These are phyloP conservation scores for Syndactyla subalaris DNA, from an alignment of 2,797 vertebrate genomes.

Conservation along the genomic window DNA sequence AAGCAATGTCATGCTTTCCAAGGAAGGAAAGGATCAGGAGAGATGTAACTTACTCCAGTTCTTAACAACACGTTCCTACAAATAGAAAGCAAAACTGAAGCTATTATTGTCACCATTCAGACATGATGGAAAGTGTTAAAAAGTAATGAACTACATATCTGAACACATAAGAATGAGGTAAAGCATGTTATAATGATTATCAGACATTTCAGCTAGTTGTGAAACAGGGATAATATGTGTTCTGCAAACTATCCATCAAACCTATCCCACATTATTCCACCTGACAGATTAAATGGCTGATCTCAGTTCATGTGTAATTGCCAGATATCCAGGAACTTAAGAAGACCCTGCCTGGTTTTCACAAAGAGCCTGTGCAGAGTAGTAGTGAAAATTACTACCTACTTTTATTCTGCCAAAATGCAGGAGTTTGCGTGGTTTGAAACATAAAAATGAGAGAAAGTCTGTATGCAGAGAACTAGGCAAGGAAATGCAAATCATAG, in stretches of 20 bases:
- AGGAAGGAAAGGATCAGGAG: neutral
- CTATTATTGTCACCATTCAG: neutral
- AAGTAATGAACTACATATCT: conserved; percentile 4
- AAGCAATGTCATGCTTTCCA: neutral
- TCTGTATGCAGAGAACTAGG: neutral
- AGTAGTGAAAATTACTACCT: neutral
- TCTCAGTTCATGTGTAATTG: neutral
- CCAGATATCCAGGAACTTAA: neutral
- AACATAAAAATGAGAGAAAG: neutral
- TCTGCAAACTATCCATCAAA: conserved; percentile 22
- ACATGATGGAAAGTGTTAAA: neutral
- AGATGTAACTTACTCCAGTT: neutral
- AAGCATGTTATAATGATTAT: neutral
- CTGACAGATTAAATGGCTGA: neutral
- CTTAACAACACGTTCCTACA: neutral
- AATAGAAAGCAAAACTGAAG: neutral
- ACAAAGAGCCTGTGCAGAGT: neutral
- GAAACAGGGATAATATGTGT: neutral
- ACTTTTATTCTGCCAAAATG: neutral
- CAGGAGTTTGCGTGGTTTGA: neutral
- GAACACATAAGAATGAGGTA: conserved; percentile 10
- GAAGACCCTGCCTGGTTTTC: neutral
- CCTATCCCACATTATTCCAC: neutral
- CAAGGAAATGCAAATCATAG: neutral
- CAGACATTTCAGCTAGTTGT: neutral